Percentiles rank a stretch among this genome's conserved stretches.
Evolutionary conservation across 2,888 invertebrate species (phyloP).

Genomic region (Nomada ruficornis): DNA sequence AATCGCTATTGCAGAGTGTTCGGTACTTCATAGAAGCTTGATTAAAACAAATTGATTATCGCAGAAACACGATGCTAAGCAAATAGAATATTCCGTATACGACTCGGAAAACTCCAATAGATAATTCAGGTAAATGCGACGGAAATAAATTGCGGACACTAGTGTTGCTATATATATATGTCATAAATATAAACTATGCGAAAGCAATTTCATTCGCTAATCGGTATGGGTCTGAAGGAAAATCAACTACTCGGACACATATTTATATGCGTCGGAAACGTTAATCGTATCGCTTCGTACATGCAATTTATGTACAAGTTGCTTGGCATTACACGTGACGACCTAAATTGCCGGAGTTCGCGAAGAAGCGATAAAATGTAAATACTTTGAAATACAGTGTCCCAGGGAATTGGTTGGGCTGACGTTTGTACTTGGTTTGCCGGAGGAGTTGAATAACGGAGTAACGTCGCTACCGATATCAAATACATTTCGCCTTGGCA

Average conservation of each 20-base stretch:
- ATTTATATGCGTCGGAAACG: slow-evolving; percentile 24
- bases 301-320: slow-evolving; percentile 47
- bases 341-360: slow-evolving; percentile 68
- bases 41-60: no score
- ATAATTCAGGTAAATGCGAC: no score
- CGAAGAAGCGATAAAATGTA: slow-evolving; percentile 74
- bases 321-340: slow-evolving; percentile 40
- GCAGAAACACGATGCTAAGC: no score
- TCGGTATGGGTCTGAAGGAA: neutral
- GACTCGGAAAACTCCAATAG: no score
- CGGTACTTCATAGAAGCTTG: neutral
- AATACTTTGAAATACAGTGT: slow-evolving; percentile 76
- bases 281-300: slow-evolving; percentile 53
- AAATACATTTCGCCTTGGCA: slow-evolving; percentile 64
- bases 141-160: no score
- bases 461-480: slow-evolving; percentile 65
- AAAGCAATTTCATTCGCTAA: neutral
- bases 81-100: no score
- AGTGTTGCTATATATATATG: neutral
- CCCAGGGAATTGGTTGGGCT: slow-evolving; percentile 69
- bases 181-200: neutral
- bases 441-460: slow-evolving; percentile 46
- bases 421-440: slow-evolving; percentile 44
- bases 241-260: neutral
- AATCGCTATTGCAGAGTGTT: neutral